These are phyloP conservation scores for Xylota sylvarum DNA, from an alignment of 2,888 invertebrate genomes.

Conservation along the genomic window DNA sequence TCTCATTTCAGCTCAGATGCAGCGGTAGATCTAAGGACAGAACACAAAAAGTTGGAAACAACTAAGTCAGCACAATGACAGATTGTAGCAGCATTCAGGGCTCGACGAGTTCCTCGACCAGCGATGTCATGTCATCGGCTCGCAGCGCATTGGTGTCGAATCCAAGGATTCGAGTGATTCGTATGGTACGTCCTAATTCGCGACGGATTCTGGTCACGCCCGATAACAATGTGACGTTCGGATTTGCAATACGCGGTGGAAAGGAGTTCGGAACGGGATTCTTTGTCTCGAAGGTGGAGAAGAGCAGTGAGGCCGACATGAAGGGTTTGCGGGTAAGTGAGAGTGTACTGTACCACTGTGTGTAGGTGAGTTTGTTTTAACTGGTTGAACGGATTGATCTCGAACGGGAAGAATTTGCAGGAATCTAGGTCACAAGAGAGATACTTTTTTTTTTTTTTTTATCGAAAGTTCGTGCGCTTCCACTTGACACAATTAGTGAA, in stretches of 20 bases:
- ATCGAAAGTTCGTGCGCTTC: constrained; percentile 71
- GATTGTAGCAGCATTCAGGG: constrained; percentile 84
- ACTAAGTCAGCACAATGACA: constrained; percentile 77
- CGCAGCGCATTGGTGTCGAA: constrained; percentile 82
- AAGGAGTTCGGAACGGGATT: constrained; percentile 96
- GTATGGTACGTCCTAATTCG: constrained; percentile 86
- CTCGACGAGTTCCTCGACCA: constrained; percentile 84
- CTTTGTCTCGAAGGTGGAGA: constrained; percentile 95
- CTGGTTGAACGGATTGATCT: constrained; percentile 57
- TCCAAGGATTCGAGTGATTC: constrained; percentile 87
- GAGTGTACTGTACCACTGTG: neutral
- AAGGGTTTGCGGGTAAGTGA: constrained; percentile 93
- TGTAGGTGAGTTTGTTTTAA: constrained; percentile 44
- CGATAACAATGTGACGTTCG: constrained; percentile 88
- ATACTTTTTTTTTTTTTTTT: constrained; percentile 24
- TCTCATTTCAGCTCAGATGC: constrained; percentile 65
- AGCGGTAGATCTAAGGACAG: constrained; percentile 24
- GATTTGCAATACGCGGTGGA: constrained; percentile 94
- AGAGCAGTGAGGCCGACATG: constrained; percentile 93
- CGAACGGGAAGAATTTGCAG: constrained; percentile 55
- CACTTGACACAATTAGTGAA: constrained; percentile 71
- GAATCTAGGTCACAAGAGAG: constrained; percentile 59
- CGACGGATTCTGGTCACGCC: constrained; percentile 86
- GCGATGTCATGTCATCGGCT: constrained; percentile 83
- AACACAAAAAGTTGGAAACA: neutral